phyloP scores from a whole-genome alignment of 2,888 invertebrate species.

The Tenthredo mesomela region DNA sequence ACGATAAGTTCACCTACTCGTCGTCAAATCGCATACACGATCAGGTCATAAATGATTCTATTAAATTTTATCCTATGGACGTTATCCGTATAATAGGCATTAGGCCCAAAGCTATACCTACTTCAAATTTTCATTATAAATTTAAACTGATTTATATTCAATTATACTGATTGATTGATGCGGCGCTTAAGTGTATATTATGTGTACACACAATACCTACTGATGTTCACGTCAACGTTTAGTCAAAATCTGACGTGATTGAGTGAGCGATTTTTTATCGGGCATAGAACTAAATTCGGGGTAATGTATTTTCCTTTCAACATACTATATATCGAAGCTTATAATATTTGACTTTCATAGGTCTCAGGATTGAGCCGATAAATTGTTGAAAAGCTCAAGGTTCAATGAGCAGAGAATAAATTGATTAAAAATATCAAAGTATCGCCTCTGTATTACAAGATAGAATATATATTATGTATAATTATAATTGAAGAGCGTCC shows the following conservation, averaged over 20 bases:
- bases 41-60: conserved; percentile 15
- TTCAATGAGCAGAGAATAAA: not conserved
- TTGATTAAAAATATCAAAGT: not conserved
- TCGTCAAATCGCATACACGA: conserved; percentile 23
- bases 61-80: not conserved
- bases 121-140: not conserved
- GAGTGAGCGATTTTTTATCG: not conserved
- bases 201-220: not conserved
- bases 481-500: too few relatives aligned
- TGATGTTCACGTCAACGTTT: not conserved
- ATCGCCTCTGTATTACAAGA: too few relatives aligned
- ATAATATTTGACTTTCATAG: not conserved
- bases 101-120: not conserved
- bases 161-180: conserved; percentile 2
- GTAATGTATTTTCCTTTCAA: not conserved
- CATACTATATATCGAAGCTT: not conserved
- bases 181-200: not conserved
- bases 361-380: not conserved
- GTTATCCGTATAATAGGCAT: not conserved
- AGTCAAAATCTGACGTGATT: not conserved
- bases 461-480: too few relatives aligned
- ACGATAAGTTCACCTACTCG: not conserved
- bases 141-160: not conserved
- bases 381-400: not conserved
- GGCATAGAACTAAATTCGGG: not conserved